These are phyloP conservation scores for Paracanthobrama guichenoti DNA, from an alignment of 2,113 vertebrate species.

Conservation along the genomic window DNA sequence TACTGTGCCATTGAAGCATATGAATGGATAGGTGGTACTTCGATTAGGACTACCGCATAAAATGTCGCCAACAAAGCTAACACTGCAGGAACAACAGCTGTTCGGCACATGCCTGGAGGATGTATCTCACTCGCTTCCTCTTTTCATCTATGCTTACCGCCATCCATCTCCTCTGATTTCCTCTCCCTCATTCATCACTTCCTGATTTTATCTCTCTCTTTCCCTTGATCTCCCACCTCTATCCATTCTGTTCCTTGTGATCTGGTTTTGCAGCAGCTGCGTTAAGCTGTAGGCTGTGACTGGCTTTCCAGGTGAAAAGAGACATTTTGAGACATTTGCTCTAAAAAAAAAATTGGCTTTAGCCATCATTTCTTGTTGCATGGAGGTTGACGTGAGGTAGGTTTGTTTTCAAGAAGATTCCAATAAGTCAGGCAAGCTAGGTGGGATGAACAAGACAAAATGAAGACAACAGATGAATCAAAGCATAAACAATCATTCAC, in stretches of 20 bases:
- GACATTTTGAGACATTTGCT: background rate
- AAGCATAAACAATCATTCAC: background rate
- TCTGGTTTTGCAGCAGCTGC: background rate
- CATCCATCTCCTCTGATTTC: slow-evolving; percentile 4
- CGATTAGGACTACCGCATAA: background rate
- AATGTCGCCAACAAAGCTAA: background rate
- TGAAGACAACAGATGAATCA: background rate
- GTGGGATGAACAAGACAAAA: background rate
- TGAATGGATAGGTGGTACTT: background rate
- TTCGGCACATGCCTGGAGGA: slow-evolving; percentile 16
- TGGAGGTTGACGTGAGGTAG: background rate
- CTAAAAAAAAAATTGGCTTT: background rate
- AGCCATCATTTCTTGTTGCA: background rate
- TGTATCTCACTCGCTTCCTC: background rate
- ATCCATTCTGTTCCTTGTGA: background rate
- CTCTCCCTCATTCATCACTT: slow-evolving; percentile 18
- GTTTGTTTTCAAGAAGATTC: background rate
- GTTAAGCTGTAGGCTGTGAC: background rate
- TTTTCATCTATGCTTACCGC: background rate
- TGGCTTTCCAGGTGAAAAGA: slow-evolving; percentile 16
- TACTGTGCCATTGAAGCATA: background rate
- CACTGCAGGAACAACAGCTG: background rate
- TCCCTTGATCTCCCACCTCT: slow-evolving; percentile 16
- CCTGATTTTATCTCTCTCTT: slow-evolving; percentile 1
- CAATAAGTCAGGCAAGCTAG: background rate